Base-by-base conservation (phyloP, 2,888 invertebrate genomes). In the Diarsia mendica region DNA sequence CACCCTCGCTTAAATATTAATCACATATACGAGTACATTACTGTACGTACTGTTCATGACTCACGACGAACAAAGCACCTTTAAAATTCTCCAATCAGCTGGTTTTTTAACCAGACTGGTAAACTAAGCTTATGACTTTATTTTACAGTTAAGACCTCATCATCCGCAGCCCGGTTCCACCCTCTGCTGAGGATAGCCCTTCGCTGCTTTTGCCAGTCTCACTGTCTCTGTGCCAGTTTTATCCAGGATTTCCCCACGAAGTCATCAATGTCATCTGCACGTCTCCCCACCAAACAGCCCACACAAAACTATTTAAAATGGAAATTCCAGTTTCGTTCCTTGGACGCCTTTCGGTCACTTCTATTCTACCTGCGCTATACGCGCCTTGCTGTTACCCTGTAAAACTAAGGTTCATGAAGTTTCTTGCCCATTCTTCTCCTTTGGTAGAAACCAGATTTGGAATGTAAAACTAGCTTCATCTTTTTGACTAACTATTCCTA, bases 1-100 rank as follows among this genome's bases (percentile, higher is more conserved):
- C 68, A 66, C 60, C 65, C 49, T 68, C 65, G 70, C 58, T 69
- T 72, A 72, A 71, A 75, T 79, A 65, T 83, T 67, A 79, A 83
- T 83, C 39, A 72, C 53, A 51, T 51, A 55, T 63, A 68, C 68
- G 10, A 23, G 61, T 23, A 46, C 66, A 58, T 67, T 64, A 67
- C 49, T 60, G 28, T 33, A 8, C 5, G 44, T n/a, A 39, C 58
- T 18, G 48, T 48, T 53, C 13, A n/a, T n/a, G 48, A 48, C 2
- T 53, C 5, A 39, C 20, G 46, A 8, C 33, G 4, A 10, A 23
- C 3, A 18, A 48, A 20, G 18, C 8, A 23, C 13, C 10, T 53
- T 55, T 13, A 6, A 53, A 77, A 20, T 13, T 28, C 3, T 48
- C 2, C 3, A 39, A 10, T 44, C 1, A 39, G 6, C 6, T 18